A percentile compares a stretch with the other conserved stretches of the same genome.
Evolutionary conservation across 1,140 invertebrate species (phyloP).

Genomic region (Euwallacea similis): DNA sequence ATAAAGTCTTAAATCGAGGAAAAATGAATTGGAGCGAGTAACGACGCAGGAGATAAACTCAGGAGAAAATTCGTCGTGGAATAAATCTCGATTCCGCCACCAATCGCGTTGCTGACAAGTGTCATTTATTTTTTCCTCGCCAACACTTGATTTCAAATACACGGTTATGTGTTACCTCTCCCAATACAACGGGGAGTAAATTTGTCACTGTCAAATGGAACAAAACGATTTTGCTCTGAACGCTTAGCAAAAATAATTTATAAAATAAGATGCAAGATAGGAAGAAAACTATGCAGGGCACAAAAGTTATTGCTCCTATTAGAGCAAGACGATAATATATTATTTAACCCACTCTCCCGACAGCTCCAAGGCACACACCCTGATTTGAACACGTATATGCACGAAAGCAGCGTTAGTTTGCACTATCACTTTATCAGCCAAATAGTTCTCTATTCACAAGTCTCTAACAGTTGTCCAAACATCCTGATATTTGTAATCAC

Average conservation of each 20-base stretch:
- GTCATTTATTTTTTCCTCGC: conserved; percentile 2
- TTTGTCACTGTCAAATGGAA: conserved; percentile 22
- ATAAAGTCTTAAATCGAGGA: background rate
- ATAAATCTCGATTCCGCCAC: too few relatives aligned
- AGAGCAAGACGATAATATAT: conserved; percentile 23
- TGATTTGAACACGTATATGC: background rate
- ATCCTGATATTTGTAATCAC: background rate
- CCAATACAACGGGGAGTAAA: conserved; percentile 12
- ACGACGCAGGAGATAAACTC: background rate
- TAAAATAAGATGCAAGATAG: conserved; percentile 21
- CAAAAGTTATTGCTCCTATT: conserved; percentile 21
- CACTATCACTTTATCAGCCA: background rate
- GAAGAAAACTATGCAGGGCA: conserved; percentile 10
- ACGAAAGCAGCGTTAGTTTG: background rate
- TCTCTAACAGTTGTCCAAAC: background rate
- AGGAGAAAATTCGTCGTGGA: background rate
- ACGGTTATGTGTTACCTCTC: conserved; percentile 13
- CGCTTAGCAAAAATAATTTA: conserved; percentile 22
- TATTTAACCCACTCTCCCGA: conserved; percentile 15
- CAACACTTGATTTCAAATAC: background rate
- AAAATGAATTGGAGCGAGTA: conserved; percentile 1
- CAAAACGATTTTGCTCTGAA: conserved; percentile 12
- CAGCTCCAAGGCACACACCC: background rate
- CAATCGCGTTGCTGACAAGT: background rate
- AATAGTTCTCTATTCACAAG: conserved; percentile 2